Base-by-base conservation (phyloP, 2,797 vertebrate genomes). In the Moxostoma hubbsi region DNA sequence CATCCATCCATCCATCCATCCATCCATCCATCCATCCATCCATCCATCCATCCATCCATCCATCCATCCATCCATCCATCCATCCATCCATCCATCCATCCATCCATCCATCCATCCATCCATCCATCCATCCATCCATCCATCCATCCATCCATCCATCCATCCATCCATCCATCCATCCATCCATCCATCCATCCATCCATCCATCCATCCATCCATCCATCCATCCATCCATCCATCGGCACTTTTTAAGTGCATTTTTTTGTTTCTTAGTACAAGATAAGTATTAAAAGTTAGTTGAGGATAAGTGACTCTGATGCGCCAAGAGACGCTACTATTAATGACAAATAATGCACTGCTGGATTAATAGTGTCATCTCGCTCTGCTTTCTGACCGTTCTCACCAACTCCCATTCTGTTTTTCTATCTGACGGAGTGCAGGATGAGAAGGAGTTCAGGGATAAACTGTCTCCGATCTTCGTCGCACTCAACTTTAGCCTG, bases 371-470 rank as follows among this genome's bases (percentile, higher is more conserved):
- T 53, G 43, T 51, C 46, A 46, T 57, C 51, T 57, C 15, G 6
- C 66, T 50, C 54, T 61, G 24, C 46, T 55, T 73, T 62, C 10
- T 74, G 70, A 74, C 58, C 58, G 78, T 57, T 73, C 58, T 80
- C 73, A 63, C 47, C 65, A 74, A 72, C 63, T 75, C 57, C 46
- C 5, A 0, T 45, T 49, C 15, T 68, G n/a, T 78, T 54, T 67
- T 49, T 57, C 71, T 78, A 49, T 61, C 9, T 62, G 5, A 36
- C 24, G 7, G 47, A 73, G 10, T 69, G 61, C 88, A 98, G 97
- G 95, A 94, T 0, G 96, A 97, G 79, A 95, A 96, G 6, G 96
- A 98, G 45, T 98, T 98, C 86, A 93, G 96, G 82, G 97, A 98
- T 86, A 98, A 98, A 89, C 94, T 98, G 62, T 97, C 96, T 4